Base-by-base conservation (phyloP, 1,140 invertebrate genomes). In the Drosophila aff. region DNA sequence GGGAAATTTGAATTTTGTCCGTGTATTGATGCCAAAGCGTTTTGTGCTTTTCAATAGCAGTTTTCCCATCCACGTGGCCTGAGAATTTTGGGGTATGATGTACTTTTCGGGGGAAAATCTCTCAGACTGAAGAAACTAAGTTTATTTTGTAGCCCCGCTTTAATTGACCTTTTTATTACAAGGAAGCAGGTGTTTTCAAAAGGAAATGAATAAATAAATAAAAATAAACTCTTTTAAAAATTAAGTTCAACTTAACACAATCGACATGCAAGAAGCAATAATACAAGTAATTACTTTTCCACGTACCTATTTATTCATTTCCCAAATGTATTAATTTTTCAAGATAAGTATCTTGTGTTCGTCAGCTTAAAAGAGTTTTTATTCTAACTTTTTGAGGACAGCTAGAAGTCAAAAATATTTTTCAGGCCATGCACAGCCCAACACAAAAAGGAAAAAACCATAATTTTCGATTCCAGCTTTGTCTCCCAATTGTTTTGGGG, bases 1-100 rank as follows among this genome's bases (percentile, higher is more conserved):
- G 21, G 11, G 36, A 90, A 90, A 90, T 90, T 90, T 90, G 72
- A 82, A 90, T 89, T 76, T 76, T 40, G 23, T 40, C 41, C 46
- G 36, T 38, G 49, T 81, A 79, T 76, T 62, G 84, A 78, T 65
- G 74, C 66, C 72, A 53, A 46, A n/a, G 64, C 46, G 38, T 53
- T 61, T 67, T 47, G 44, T 71, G 68, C 38, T 77, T 71, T 67
- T 83, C 76, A 83, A 89, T 91, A 77, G 36, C 64, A 71, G 46
- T 69, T 67, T 79, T 62, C 33, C 8, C 44, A 26, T 18, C 33
- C 28, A 40, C 18, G 9, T 55, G 44, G 49, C 21, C n/a, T n/a
- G 44, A 0, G 8, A 2, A 5, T 40, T 40, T 31, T 4, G 7
- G 43, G 57, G 64, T 31, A 46, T 62, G 31, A 18, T 21, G 28